phyloP scores from a whole-genome alignment of 2,797 vertebrate genomes.

The Lophius americanus region DNA sequence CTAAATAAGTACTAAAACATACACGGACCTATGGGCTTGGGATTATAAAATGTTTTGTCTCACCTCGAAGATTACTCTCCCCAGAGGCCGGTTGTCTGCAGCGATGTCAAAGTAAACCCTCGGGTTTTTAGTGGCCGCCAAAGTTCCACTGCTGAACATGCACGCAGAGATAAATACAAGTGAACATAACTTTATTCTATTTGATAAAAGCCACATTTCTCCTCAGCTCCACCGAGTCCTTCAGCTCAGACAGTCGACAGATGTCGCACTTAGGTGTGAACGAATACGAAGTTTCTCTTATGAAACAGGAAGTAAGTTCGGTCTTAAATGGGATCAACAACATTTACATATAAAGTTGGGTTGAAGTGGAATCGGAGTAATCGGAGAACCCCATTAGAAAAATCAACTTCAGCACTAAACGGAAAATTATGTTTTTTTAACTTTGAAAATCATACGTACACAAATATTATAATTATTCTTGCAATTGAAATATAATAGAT shows the following conservation, averaged over 20 bases:
- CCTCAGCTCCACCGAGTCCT: accelerated
- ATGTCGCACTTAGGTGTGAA: slow-evolving; percentile 19
- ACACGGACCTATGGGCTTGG: too few relatives aligned
- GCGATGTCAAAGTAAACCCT: slow-evolving; percentile 90
- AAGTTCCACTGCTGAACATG: slow-evolving; percentile 65
- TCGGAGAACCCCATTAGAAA: too few relatives aligned
- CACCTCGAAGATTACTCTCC: slow-evolving; percentile 92
- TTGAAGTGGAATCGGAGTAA: too few relatives aligned
- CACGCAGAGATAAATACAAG: slow-evolving; percentile 72
- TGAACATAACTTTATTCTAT: slow-evolving; percentile 67
- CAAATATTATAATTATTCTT: too few relatives aligned
- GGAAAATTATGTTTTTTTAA: too few relatives aligned
- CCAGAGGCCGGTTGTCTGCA: slow-evolving; percentile 86
- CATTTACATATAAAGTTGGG: too few relatives aligned
- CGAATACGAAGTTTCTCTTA: background rate
- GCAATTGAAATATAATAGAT: too few relatives aligned
- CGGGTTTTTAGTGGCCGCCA: slow-evolving; percentile 76
- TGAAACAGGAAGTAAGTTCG: slow-evolving; percentile 8
- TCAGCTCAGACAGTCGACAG: background rate
- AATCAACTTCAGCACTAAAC: too few relatives aligned
- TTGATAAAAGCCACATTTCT: slow-evolving; percentile 61
- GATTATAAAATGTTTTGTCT: too few relatives aligned
- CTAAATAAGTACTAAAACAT: too few relatives aligned
- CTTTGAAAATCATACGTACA: too few relatives aligned
- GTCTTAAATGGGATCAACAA: background rate